Conservation (phyloP, 2,888 invertebrate genomes). For the Danaus chrysippus region DNA sequence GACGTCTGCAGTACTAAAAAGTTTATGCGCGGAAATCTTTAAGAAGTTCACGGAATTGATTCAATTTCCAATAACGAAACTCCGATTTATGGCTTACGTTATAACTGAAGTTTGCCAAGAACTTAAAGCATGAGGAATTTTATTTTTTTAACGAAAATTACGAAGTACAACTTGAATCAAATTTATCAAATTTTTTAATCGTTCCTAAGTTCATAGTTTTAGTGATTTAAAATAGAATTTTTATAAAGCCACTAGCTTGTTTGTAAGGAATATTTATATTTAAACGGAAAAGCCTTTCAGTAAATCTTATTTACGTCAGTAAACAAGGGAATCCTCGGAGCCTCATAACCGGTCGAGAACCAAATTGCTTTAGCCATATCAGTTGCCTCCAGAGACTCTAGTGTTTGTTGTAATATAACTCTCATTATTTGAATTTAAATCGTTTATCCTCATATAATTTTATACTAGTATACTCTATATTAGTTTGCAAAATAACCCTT, state of each 20-base stretch:
- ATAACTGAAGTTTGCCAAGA: background rate
- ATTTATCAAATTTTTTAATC: too few species aligned
- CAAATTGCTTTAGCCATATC: slow-evolving; percentile 56
- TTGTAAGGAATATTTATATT: background rate
- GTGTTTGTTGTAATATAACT: slow-evolving; percentile 37
- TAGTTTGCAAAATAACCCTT: too few species aligned
- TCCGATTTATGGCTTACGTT: slow-evolving; percentile 8
- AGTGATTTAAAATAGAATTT: too few species aligned
- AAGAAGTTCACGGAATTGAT: slow-evolving; percentile 14
- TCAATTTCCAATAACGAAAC: slow-evolving; percentile 12
- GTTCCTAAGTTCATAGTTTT: too few species aligned
- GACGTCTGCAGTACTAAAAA: background rate
- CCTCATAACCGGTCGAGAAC: slow-evolving; percentile 52
- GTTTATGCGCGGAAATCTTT: background rate
- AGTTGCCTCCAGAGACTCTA: slow-evolving; percentile 51
- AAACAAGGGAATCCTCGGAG: slow-evolving; percentile 54
- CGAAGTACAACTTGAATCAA: too few species aligned
- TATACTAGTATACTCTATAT: background rate
- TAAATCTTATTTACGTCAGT: slow-evolving; percentile 40
- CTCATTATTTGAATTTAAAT: background rate
- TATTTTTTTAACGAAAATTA: too few species aligned
- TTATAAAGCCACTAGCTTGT: too few species aligned
- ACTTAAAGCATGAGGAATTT: background rate
- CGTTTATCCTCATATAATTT: background rate
- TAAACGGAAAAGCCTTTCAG: slow-evolving; percentile 31